These are phyloP conservation scores for Sarcophaga variegata DNA, from an alignment of 2,888 invertebrate species.

Conservation along the genomic window DNA sequence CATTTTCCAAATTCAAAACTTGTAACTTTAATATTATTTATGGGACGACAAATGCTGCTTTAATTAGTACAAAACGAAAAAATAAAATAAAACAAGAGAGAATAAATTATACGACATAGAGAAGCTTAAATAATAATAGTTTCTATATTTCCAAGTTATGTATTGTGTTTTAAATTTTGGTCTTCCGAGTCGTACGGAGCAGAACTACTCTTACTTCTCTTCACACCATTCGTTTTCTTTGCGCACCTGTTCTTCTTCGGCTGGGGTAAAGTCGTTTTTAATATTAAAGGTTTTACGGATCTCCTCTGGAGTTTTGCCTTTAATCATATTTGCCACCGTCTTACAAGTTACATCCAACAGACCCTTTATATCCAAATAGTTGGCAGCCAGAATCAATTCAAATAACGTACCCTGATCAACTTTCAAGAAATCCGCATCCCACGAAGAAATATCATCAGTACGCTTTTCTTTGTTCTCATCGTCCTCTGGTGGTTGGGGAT, in stretches of 20 bases:
- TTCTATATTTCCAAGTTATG: slow-evolving; percentile 20
- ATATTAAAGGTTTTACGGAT: slow-evolving; percentile 98
- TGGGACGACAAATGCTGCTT: slow-evolving; percentile 2
- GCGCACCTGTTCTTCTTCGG: slow-evolving; percentile 98
- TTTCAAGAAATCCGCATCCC: slow-evolving; percentile 99
- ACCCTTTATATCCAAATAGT: slow-evolving; percentile 97
- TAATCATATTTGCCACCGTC: slow-evolving; percentile 99
- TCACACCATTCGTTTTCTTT: slow-evolving; percentile 94
- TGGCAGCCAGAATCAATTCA: slow-evolving; percentile 97
- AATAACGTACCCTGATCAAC: slow-evolving; percentile 98
- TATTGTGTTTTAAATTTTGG: slow-evolving; percentile 18
- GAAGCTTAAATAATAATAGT: slow-evolving; percentile 54
- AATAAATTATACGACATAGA: slow-evolving; percentile 23
- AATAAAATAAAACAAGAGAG: neutral
- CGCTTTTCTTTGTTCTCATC: slow-evolving; percentile 98
- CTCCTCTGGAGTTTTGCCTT: slow-evolving; percentile 98
- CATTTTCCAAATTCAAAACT: neutral
- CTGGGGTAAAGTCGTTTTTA: slow-evolving; percentile 97
- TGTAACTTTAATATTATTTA: neutral
- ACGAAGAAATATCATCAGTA: slow-evolving; percentile 99
- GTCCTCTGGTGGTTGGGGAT: slow-evolving; percentile 97
- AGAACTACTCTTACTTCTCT: slow-evolving; percentile 73
- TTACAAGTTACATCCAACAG: slow-evolving; percentile 98
- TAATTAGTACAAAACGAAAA: slow-evolving; percentile 26
- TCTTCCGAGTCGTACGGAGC: neutral